Percentiles rank a stretch among this genome's conserved stretches.
Evolutionary conservation across 2,888 invertebrate genomes (phyloP).

Genomic region (Pammene fasciana): DNA sequence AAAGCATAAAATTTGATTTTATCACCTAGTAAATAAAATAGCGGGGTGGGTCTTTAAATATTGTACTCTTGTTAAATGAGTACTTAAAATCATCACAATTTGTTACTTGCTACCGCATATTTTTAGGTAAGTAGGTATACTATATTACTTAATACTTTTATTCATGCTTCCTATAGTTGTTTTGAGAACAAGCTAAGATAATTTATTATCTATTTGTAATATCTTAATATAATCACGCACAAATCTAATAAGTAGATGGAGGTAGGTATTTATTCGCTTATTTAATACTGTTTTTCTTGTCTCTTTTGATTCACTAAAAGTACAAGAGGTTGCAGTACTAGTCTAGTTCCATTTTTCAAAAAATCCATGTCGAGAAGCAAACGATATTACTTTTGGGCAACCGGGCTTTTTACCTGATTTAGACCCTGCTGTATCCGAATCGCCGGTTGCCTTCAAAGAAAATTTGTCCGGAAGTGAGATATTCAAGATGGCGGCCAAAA

Average conservation of each 20-base stretch:
- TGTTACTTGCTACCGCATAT: slow-evolving; percentile 13
- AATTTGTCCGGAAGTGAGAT: no score
- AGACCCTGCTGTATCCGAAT: no score
- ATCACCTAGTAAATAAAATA: slow-evolving; percentile 1
- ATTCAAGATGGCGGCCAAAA: no score
- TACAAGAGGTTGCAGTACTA: slow-evolving; percentile 14
- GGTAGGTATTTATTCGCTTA: slow-evolving; percentile 16
- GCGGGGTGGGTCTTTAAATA: slow-evolving; percentile 30
- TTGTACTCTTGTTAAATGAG: slow-evolving; percentile 30
- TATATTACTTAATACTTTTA: neutral
- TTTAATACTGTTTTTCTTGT: neutral
- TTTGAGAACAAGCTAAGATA: slow-evolving; percentile 24
- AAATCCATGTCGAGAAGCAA: no score
- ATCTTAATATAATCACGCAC: slow-evolving; percentile 28
- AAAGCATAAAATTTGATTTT: slow-evolving; percentile 1
- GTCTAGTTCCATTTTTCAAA: no score
- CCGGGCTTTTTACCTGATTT: no score
- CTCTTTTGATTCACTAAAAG: slow-evolving; percentile 17
- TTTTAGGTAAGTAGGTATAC: slow-evolving; percentile 23
- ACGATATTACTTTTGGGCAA: no score
- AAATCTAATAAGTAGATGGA: slow-evolving; percentile 12
- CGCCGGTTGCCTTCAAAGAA: no score
- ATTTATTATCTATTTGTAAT: slow-evolving; percentile 21
- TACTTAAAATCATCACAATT: slow-evolving; percentile 42
- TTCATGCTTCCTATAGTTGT: slow-evolving; percentile 13